These are phyloP conservation scores for Macroramphosus scolopax DNA, from an alignment of 2,797 vertebrate genomes.

Conservation along the genomic window DNA sequence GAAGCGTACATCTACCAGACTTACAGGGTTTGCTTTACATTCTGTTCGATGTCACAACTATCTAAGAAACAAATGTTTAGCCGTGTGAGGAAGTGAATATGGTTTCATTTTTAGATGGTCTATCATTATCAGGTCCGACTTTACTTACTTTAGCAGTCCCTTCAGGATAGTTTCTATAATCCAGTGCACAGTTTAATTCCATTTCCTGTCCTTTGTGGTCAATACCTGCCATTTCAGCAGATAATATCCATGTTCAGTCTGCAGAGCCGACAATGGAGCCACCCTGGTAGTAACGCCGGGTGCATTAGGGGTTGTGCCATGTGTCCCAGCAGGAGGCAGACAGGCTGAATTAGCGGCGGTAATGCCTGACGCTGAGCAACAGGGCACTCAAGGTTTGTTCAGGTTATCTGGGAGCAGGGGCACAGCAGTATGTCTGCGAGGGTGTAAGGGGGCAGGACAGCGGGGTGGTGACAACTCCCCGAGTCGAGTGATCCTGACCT, in stretches of 20 bases:
- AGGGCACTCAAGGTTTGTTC: constrained; percentile 58
- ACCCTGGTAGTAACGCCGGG: constrained; percentile 35
- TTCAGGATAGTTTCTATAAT: constrained; percentile 9
- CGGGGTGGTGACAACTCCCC: constrained; percentile 33
- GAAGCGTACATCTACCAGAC: too few species aligned
- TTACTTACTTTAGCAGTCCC: constrained; percentile 8
- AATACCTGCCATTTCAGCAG: constrained; percentile 18
- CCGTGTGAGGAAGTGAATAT: too few species aligned
- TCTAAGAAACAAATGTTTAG: too few species aligned
- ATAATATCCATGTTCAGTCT: constrained; percentile 15
- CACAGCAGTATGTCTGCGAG: constrained; percentile 30
- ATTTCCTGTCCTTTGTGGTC: constrained; percentile 18
- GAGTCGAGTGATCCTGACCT: constrained; percentile 38
- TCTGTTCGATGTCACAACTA: too few species aligned
- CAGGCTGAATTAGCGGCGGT: constrained; percentile 58
- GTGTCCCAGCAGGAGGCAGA: constrained; percentile 34
- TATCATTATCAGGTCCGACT: neutral
- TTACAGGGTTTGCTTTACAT: too few species aligned
- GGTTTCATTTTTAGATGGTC: constrained; percentile 12
- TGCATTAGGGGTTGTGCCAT: constrained; percentile 52
- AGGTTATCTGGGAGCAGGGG: constrained; percentile 54
- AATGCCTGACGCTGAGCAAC: constrained; percentile 51
- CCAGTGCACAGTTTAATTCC: constrained; percentile 4
- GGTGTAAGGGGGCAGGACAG: constrained; percentile 34
- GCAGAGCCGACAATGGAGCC: constrained; percentile 37